Base-by-base conservation (phyloP, 2,888 invertebrate species). In the Andrena camellia region DNA sequence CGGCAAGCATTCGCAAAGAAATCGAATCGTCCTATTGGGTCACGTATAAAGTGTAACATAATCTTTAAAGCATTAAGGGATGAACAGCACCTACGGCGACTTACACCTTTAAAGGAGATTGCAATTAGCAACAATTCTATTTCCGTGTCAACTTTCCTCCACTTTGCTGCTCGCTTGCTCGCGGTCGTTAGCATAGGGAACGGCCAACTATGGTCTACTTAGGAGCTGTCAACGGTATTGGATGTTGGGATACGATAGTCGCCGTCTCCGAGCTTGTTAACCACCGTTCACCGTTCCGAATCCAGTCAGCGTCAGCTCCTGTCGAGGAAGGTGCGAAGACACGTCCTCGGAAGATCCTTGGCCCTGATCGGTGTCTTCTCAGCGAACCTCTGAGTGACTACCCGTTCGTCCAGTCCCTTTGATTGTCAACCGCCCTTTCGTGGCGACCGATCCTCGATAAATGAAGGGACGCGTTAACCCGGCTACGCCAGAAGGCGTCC, bases 241-340 rank as follows among this genome's bases (percentile, higher is more conserved):
- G 78, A 85, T 85, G 42, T n/a, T 69, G 42, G 57, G 48, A 7
- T 7, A 60, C 68, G 84, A 84, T 79, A 83, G 74, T 59, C 63
- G 33, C n/a, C 31, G 71, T 62, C 35, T 60, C 67, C 35, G 35
- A 13, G 83, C 85, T 84, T 75, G 85, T 85, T 84, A 84, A 72
- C 35, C 68, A 50, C 8, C 26, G 54, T 31, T 52, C 42, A 70
- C 62, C 71, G 72, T 78, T 76, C 82, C 62, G 82, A 62, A 82
- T 78, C 78, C 26, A 50, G 57, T 13, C 31, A 31, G 48, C 71
- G 84, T 84, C 79, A 71, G n/a, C 66, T 54, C 17, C 62, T 48
- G 84, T 73, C 78, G 69, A 26, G 33, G 33, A 54, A 75, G 84
- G 84, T 74, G 84, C 79, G 73, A 83, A 80, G 67, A 59, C 73